Evolutionary conservation across 2,113 vertebrate genomes (phyloP), one percentile per base, ranked within the genome.

Genomic region (Physeter macrocephalus): DNA sequence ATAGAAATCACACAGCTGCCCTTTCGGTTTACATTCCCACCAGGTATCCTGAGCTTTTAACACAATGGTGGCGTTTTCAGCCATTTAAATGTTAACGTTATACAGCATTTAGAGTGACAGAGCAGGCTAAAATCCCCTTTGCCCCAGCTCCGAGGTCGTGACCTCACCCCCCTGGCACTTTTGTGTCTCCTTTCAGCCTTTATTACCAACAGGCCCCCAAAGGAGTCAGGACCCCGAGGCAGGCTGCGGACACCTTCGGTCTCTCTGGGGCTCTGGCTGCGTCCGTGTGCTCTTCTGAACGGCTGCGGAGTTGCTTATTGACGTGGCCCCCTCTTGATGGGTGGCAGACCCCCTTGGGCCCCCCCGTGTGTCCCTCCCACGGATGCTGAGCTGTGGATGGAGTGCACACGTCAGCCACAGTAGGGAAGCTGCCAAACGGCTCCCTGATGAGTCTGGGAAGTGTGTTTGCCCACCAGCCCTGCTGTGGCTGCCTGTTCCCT

Each of bases 281-380:
- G 31, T 62, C 52, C 17, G 13, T n/a, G 54, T 8, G 15, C 10
- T 46, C n/a, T 34, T 23, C 7, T 39, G 57, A 8, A 34, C 13
- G 6, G 17, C 57, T 21, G 43, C 1, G 23, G 20, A 67, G 61
- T 39, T 14, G 72, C 34, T 49, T 14, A 34, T 49, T 1, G 17
- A 27, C 1, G 11, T 6, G 18, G n/a, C 23, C 34, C 34, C 54
- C 34, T 39, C 39, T 31, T 31, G 14, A 3, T 6, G 0, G 1
- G 49, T 0, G 17, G 80, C 46, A 69, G 66, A 39, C n/a, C 14
- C 14, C 15, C 57, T 43, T 21, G 20, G 18, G 10, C 41, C 15
- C 15, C 59, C 59, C 61, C 4, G 7, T 64, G 59, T 17, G 67
- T 20, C 15, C 84, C 85, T 57, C 29, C 64, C 2, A 31, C 1